Percentiles rank a stretch among this genome's conserved stretches.
These are phyloP conservation scores for Volucella inanis DNA, from an alignment of 2,888 invertebrate genomes.

Conservation along the genomic window DNA sequence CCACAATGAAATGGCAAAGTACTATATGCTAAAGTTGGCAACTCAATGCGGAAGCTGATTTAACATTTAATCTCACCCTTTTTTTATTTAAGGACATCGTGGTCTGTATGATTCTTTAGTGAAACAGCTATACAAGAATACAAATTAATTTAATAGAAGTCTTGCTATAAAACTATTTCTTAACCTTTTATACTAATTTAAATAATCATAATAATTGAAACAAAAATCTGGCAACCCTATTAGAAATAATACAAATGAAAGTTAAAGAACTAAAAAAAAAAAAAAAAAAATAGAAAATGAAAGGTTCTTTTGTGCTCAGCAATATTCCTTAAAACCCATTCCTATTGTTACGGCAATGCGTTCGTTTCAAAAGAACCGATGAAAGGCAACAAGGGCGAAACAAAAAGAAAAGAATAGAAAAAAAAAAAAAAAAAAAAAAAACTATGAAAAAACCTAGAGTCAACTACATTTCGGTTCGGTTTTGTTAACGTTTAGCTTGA, in stretches of 20 bases:
- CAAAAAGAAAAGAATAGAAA: conserved; percentile 8
- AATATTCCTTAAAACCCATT: conserved; percentile 71
- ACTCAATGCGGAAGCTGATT: no score
- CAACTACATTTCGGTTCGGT: conserved; percentile 53
- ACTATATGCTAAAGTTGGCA: no score
- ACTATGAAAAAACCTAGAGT: conserved; percentile 29
- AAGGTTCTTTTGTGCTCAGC: conserved; percentile 70
- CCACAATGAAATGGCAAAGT: no score
- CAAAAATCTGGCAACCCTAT: no score
- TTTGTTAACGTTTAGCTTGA: conserved; percentile 69
- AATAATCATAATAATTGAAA: no score
- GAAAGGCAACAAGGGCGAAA: conserved; percentile 39
- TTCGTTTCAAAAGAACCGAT: conserved; percentile 53
- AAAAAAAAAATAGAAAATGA: conserved; percentile 28
- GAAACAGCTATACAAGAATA: no score
- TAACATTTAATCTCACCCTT: no score
- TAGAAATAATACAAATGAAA: conserved; percentile 36
- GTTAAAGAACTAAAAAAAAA: background rate
- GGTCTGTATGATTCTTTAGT: no score
- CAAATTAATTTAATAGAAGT: no score
- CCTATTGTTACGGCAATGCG: conserved; percentile 65
- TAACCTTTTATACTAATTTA: no score
- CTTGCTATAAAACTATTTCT: no score
- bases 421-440: background rate
- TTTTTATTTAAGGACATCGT: no score